phyloP scores from a whole-genome alignment of 2,797 vertebrate genomes.

The Prunella strophiata region DNA sequence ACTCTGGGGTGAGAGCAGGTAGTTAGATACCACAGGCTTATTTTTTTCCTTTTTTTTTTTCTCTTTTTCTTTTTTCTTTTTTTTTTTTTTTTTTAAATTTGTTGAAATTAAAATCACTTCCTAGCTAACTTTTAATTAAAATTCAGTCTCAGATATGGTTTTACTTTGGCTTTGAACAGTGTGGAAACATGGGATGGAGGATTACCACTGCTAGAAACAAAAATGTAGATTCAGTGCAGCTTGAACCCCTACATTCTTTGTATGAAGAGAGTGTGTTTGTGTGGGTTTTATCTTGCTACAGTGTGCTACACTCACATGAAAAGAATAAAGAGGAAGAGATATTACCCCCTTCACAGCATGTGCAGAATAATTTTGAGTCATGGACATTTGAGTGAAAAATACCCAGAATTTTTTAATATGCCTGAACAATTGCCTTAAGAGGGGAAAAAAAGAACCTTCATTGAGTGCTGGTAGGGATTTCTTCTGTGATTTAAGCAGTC shows the following conservation, averaged over 20 bases:
- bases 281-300: neutral
- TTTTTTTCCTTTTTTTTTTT: neutral
- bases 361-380: neutral
- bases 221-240: neutral
- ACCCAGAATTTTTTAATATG: neutral
- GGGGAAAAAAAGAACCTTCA: neutral
- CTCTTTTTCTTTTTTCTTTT: neutral
- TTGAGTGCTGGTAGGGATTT: neutral
- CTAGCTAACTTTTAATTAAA: neutral
- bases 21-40: neutral
- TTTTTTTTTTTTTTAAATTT: neutral
- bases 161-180: neutral
- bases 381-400: neutral
- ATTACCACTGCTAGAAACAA: neutral
- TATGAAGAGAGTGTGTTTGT: neutral
- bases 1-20: neutral
- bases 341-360: neutral
- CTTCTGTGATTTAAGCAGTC: constrained; percentile 21
- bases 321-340: neutral
- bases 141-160: neutral
- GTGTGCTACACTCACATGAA: neutral
- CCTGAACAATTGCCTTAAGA: constrained; percentile 8
- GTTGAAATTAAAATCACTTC: neutral
- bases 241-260: neutral
- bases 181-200: neutral